A percentile compares a stretch with the other conserved stretches of the same genome.
phyloP scores from a whole-genome alignment of 2,113 vertebrate species.

The Maylandia zebra region DNA sequence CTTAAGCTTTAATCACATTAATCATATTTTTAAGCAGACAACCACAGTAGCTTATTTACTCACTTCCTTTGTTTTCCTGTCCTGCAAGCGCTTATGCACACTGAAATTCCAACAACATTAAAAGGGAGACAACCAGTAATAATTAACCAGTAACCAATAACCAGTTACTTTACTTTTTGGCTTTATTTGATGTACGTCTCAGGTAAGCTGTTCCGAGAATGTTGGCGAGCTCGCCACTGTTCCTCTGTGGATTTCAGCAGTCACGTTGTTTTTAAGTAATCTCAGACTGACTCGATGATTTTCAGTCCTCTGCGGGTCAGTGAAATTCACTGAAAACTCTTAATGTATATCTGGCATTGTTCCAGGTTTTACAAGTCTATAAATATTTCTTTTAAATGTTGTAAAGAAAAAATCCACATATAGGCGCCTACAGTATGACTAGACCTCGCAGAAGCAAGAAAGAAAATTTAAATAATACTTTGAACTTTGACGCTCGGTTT shows the following conservation, averaged over 20 bases:
- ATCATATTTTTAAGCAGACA: not conserved
- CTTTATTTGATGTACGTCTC: not conserved
- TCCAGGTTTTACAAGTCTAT: not conserved
- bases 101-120: not conserved
- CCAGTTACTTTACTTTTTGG: not conserved
- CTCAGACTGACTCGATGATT: not conserved
- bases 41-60: not conserved
- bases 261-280: not conserved
- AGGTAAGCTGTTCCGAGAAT: not conserved
- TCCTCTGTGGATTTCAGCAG: not conserved
- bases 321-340: not conserved
- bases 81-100: not conserved
- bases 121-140: not conserved
- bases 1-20: slow-evolving; percentile 11
- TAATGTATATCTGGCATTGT: not conserved
- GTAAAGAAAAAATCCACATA: not conserved
- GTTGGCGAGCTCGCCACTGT: not conserved
- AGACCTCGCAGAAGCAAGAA: not conserved
- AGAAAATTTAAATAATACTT: not conserved
- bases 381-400: not conserved
- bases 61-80: not conserved
- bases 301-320: not conserved
- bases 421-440: not conserved
- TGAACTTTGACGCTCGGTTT: not conserved
- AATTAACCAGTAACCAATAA: not conserved